Base-by-base conservation (phyloP, 2,888 invertebrate genomes). In the Aporophyla nigra region DNA sequence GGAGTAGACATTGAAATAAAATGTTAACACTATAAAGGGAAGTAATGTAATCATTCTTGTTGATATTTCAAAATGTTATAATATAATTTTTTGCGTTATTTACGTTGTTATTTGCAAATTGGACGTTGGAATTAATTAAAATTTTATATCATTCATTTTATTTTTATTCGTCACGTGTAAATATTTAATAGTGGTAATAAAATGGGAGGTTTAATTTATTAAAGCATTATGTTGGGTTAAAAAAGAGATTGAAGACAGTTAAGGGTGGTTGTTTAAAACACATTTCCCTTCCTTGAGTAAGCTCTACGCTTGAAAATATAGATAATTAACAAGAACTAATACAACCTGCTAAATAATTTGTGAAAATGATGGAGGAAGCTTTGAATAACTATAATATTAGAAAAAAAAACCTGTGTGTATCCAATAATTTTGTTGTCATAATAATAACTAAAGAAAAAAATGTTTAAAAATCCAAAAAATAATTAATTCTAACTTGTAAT, bases 1-100 rank as follows among this genome's bases (percentile, higher is more conserved):
- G 91, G 80, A 84, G 91, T 92, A 92, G 91, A 83, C 83, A 89
- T 82, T 86, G 88, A 90, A 91, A 88, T 90, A 90, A 92, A 92
- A 92, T 91, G 93, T 94, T 95, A 92, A 88, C 87, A 86, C 80
- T 83, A 88, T 82, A 89, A 91, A 87, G 94, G 96, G 94, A 94
- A 93, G 93, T 92, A 93, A 94, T 96, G 95, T 93, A 85, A 92
- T 91, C 92, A 93, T 93, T 91, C 73, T 78, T 84, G 75, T 86
- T 80, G 54, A 43, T 71, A 61, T 79, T 77, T 71, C 58, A 16
- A 46, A n/a, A 79, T 73, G 66, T 80, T 74, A 62, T 58, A 66
- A 21, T 65, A 27, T 53, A 1, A 12, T 63, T 65, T 58, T 71
- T 71, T 69, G 56, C 27, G 9, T 70, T 56, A 33, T 73, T 56